Evolutionary conservation across 2,113 vertebrate genomes (phyloP).

Genomic region (Ariopsis seemanni): DNA sequence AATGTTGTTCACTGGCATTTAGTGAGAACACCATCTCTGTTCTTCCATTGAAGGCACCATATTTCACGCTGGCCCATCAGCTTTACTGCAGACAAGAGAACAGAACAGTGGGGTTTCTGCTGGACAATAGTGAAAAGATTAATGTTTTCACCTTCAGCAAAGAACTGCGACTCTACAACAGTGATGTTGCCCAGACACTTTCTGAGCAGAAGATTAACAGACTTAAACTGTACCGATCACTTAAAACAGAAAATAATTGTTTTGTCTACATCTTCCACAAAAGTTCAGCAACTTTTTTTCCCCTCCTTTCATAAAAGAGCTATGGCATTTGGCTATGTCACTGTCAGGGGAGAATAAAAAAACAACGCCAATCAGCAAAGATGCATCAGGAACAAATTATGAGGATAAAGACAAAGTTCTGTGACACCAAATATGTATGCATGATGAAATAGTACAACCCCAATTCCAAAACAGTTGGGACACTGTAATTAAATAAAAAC

Average conservation of each 20-base stretch:
- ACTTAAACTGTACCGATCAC: background rate
- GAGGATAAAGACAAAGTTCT: background rate
- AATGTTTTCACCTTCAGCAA: background rate
- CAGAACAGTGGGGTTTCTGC: background rate
- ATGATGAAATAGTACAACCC: background rate
- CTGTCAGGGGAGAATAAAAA: background rate
- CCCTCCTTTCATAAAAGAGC: background rate
- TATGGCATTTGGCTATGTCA: background rate
- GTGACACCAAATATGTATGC: background rate
- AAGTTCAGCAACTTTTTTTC: background rate
- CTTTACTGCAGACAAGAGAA: background rate
- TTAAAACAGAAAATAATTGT: background rate
- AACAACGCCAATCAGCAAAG: background rate
- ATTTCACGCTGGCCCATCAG: background rate
- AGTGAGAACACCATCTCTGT: background rate
- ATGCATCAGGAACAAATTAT: background rate
- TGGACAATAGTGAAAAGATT: background rate
- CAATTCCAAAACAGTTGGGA: too few relatives aligned
- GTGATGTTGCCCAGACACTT: background rate
- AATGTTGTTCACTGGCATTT: background rate
- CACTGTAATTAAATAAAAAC: too few relatives aligned
- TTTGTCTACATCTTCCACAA: background rate
- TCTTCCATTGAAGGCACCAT: background rate
- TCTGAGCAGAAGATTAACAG: constrained; percentile 5
- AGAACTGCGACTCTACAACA: background rate